Evolutionary conservation across 2,888 invertebrate genomes (phyloP).

Genomic region (Spatulosminthurus flaviceps): DNA sequence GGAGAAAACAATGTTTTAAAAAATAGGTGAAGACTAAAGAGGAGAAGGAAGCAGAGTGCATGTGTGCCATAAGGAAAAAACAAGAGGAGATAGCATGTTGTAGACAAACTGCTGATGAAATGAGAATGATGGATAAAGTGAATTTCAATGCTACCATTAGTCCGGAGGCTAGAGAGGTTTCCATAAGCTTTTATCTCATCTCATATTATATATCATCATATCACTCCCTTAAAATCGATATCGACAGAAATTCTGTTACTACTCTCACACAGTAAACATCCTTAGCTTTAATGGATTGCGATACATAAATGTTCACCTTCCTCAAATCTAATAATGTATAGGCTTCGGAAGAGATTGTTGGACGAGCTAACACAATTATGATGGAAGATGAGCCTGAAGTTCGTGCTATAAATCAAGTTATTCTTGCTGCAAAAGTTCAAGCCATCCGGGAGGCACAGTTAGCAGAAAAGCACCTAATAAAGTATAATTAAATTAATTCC

Average conservation of each 20-base stretch:
- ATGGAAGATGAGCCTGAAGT: constrained; percentile 68
- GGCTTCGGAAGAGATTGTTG: constrained; percentile 60
- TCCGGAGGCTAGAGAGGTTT: constrained; percentile 59
- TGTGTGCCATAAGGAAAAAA: constrained; percentile 41
- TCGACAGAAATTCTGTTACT: not conserved
- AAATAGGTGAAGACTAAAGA: constrained; percentile 54
- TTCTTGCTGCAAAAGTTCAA: constrained; percentile 84
- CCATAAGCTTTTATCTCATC: not conserved
- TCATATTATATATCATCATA: not conserved
- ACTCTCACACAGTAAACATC: not conserved
- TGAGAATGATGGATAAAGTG: constrained; percentile 56
- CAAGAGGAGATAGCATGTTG: constrained; percentile 51
- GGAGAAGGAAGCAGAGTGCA: constrained; percentile 53
- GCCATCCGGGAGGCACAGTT: constrained; percentile 86
- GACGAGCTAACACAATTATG: constrained; percentile 56
- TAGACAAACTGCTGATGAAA: constrained; percentile 56
- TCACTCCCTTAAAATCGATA: not conserved
- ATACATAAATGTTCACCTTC: not conserved
- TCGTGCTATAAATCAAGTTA: constrained; percentile 79
- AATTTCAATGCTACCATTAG: constrained; percentile 57
- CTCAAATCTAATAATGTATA: constrained; percentile 8
- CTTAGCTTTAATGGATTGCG: not conserved
- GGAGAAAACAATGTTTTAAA: no score
- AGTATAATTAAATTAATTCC: constrained; percentile 38
- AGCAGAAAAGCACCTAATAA: constrained; percentile 70